A percentile compares a stretch with the other conserved stretches of the same genome.
Evolutionary conservation across 2,113 vertebrate species (phyloP).

Genomic region (Seriola aureovittata): DNA sequence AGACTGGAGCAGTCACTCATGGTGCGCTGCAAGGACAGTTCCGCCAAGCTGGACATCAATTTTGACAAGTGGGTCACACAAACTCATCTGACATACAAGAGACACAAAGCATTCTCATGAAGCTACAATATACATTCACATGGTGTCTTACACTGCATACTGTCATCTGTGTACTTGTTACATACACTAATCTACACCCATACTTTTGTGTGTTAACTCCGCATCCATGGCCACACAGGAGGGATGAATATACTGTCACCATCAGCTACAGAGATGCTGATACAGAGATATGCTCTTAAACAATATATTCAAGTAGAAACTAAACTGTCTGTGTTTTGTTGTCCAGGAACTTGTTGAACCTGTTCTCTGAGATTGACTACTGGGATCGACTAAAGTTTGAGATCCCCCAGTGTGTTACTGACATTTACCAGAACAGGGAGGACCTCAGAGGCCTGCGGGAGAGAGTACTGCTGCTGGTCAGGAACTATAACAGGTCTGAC

Average conservation of each 20-base stretch:
- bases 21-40: conserved; percentile 78
- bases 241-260: not conserved
- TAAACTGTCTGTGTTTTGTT: conserved; percentile 3
- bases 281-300: not conserved
- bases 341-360: conserved; percentile 82
- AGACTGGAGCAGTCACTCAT: conserved; percentile 87
- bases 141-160: not conserved
- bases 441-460: conserved; percentile 86
- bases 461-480: conserved; percentile 85
- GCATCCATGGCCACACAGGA: not conserved
- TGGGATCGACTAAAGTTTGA: conserved; percentile 91
- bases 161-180: no score
- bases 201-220: not conserved
- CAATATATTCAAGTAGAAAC: not conserved
- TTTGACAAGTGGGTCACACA: conserved; percentile 87
- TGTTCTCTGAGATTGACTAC: conserved; percentile 89
- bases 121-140: not conserved
- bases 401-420: conserved; percentile 84
- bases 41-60: conserved; percentile 86
- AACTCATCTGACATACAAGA: not conserved
- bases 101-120: not conserved
- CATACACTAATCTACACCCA: not conserved
- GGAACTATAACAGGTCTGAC: conserved; percentile 89
- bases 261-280: not conserved
- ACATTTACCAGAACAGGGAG: conserved; percentile 83